phyloP scores from a whole-genome alignment of 1,140 invertebrate species.

The Leptopilina boulardi region DNA sequence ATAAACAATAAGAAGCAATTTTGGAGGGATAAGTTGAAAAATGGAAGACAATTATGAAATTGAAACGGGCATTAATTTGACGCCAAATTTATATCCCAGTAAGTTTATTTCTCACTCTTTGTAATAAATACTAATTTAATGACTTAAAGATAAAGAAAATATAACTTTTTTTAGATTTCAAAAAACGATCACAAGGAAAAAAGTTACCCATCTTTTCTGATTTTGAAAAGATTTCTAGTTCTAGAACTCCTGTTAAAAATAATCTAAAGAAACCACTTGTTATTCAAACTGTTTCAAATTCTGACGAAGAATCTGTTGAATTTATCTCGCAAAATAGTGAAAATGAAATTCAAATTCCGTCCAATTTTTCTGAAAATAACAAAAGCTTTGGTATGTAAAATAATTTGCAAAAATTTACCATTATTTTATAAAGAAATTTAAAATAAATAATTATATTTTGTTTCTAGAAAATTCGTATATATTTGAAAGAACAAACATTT shows the following conservation, averaged over 20 bases:
- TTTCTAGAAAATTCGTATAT: background rate
- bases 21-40: background rate
- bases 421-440: background rate
- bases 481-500: background rate
- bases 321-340: background rate
- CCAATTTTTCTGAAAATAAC: background rate
- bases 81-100: background rate
- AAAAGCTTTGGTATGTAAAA: background rate
- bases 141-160: background rate
- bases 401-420: background rate
- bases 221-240: background rate
- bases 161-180: background rate
- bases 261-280: background rate
- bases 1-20: too few relatives aligned
- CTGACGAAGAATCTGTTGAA: background rate
- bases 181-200: background rate
- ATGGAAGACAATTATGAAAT: background rate
- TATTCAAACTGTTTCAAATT: background rate
- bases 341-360: background rate
- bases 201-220: background rate
- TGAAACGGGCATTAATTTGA: background rate
- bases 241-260: background rate
- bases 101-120: background rate
- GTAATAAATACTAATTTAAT: background rate
- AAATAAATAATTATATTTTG: background rate